phyloP scores from a whole-genome alignment of 2,888 invertebrate species.

The Lissocephala sabroskyi region DNA sequence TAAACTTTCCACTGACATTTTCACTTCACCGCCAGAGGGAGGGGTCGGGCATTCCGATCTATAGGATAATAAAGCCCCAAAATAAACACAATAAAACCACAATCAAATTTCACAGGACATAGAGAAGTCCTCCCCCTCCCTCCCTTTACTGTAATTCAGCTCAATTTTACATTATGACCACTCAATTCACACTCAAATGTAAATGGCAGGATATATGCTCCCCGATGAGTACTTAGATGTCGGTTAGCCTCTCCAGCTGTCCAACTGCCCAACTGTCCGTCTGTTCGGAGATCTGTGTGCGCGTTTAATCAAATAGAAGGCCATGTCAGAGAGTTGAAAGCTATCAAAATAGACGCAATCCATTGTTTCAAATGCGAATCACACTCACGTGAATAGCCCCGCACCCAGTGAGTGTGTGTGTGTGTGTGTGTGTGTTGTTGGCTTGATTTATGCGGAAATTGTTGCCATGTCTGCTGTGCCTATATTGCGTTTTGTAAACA shows the following conservation, averaged over 20 bases:
- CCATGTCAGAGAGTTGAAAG: conserved; percentile 5
- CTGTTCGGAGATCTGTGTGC: too few species aligned
- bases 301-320: conserved; percentile 12
- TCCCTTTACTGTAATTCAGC: too few species aligned
- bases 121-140: too few species aligned
- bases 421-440: conserved; percentile 15
- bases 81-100: conserved; percentile 16
- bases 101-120: conserved; percentile 28
- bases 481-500: conserved; percentile 59
- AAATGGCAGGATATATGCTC: too few species aligned
- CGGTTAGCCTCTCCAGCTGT: too few species aligned
- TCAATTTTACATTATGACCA: conserved; percentile 28
- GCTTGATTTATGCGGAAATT: conserved; percentile 57
- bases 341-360: conserved; percentile 38
- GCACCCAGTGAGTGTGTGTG: too few species aligned
- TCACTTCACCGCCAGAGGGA: conserved; percentile 10
- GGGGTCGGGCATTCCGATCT: neutral
- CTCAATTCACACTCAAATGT: conserved; percentile 29
- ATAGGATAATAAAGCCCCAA: conserved; percentile 14
- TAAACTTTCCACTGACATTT: conserved; percentile 27
- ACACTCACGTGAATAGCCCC: conserved; percentile 44
- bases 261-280: too few species aligned
- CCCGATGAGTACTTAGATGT: too few species aligned
- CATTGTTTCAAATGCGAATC: conserved; percentile 59
- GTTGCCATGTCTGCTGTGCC: conserved; percentile 44